Evolutionary conservation across 2,797 vertebrate genomes (phyloP).

Genomic region (Buphagus erythrorhynchus): DNA sequence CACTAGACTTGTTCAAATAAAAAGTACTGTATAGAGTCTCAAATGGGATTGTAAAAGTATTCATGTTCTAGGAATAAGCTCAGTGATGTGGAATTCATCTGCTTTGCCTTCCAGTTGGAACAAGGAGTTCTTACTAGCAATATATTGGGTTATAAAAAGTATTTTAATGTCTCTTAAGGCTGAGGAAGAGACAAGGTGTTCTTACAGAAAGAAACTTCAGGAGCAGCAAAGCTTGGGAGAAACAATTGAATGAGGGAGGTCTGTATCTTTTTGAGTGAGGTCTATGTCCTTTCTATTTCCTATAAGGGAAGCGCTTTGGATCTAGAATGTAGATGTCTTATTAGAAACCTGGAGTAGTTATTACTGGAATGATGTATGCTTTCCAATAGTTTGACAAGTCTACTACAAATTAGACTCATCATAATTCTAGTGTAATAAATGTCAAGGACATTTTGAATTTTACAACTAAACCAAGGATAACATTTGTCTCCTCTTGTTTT

Average conservation of each 20-base stretch:
- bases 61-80: not conserved
- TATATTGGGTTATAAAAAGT: not conserved
- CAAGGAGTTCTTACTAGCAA: not conserved
- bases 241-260: not conserved
- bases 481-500: not conserved
- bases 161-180: not conserved
- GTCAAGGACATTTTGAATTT: not conserved
- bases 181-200: not conserved
- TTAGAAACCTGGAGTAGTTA: not conserved
- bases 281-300: not conserved
- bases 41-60: slow-evolving; percentile 11
- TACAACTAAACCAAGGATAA: not conserved
- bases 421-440: not conserved
- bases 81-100: not conserved
- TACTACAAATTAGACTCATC: not conserved
- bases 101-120: slow-evolving; percentile 9
- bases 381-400: not conserved
- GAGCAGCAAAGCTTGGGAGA: not conserved
- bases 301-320: not conserved
- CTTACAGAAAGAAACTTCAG: not conserved
- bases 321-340: not conserved
- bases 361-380: not conserved
- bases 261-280: not conserved
- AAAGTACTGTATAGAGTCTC: not conserved
- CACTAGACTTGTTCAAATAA: not conserved